Evolutionary conservation across 2,888 invertebrate species (phyloP), one percentile per base, ranked within the genome.

Genomic region (Lymantria dispar): DNA sequence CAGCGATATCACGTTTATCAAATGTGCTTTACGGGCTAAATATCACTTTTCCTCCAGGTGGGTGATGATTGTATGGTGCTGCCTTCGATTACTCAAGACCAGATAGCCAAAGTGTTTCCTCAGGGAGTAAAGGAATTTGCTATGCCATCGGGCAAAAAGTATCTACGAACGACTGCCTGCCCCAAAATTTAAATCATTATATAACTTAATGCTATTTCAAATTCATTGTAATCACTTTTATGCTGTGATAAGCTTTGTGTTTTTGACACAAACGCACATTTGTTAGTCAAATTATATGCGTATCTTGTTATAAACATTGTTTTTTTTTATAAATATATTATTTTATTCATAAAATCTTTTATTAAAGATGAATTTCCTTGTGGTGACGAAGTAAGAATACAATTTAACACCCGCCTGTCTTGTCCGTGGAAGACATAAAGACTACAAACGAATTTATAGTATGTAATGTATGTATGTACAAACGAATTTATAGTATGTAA

Each of bases 31-130:
- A 5, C 3, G 5, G 5, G 5, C 22, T 22, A 22, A 22, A 22
- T 22, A 22, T 22, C 22, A 5, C 29, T 37, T 45, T 29, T 5
- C 15, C 92, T 93, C 37, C 79, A 98, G 96, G 87, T 91, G 76
- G 98, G 98, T 7, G 95, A 94, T 3, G 93, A 94, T 22, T 98
- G 98, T 63, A 98, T 99, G 98, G 95, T 99, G 31, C 90, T 97
- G 57, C 99, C 99, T 0, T 93, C 94, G 0, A 90, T 98, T 0
- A 89, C 94, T 0, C 92, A 94, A 7, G 94, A 94, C 13, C 95
- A 98, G 68, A 92, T 95, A 5, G 83, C 91, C 15, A 86, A 87
- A 48, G 80, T 95, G 36, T 98, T 98, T 79, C 96, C 97, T 0
- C 87, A 92, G 46, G 95, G 94, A 10, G 92, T 95, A 9, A 94